Evolutionary conservation across 2,797 vertebrate genomes (phyloP).

Genomic region (Galagoides demidoff): DNA sequence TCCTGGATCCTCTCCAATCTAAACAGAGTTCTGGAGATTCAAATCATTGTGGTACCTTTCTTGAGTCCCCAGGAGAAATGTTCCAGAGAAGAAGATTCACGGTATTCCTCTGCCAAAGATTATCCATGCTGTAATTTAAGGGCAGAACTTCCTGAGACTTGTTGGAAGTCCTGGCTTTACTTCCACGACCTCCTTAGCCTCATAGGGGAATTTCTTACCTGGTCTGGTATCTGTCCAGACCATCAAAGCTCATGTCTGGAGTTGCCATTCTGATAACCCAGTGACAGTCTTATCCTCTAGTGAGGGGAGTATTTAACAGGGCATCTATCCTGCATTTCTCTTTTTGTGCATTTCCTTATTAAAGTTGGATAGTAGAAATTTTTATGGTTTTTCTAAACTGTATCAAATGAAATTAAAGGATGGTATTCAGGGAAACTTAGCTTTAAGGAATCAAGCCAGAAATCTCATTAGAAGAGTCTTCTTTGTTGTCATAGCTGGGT

Average conservation of each 20-base stretch:
- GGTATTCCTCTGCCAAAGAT: background rate
- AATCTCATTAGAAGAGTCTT: slow-evolving; percentile 38
- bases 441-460: background rate
- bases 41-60: background rate
- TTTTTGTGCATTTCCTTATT: background rate
- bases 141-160: background rate
- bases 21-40: background rate
- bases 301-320: background rate
- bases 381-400: background rate
- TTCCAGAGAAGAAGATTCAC: background rate
- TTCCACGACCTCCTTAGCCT: background rate
- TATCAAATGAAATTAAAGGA: background rate
- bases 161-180: background rate
- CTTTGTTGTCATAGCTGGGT: background rate
- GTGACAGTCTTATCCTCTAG: background rate
- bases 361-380: background rate
- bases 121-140: background rate
- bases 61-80: background rate
- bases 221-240: background rate
- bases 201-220: background rate
- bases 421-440: background rate
- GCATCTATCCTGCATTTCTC: background rate
- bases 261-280: background rate
- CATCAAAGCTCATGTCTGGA: background rate
- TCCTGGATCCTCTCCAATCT: background rate